Evolutionary conservation across 2,797 vertebrate genomes (phyloP).

Genomic region (Anolis apletophallus): DNA sequence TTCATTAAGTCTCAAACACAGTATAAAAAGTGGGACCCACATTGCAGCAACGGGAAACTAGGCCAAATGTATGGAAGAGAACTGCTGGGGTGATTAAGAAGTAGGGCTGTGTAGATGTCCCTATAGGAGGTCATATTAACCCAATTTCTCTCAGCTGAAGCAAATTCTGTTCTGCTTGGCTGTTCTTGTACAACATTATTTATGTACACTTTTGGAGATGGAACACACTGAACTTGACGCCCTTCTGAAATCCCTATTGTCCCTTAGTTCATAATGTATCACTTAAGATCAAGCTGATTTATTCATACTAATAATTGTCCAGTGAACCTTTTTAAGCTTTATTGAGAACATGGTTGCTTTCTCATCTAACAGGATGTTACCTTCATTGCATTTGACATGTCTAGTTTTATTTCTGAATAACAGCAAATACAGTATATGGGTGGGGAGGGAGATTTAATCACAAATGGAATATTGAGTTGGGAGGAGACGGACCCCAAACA

Average conservation of each 20-base stretch:
- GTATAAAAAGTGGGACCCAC: neutral
- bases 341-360: neutral
- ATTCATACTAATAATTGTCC: neutral
- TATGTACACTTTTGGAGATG: rapidly evolving
- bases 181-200: neutral
- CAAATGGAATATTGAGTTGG: neutral
- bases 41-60: neutral
- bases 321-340: slow-evolving; percentile 3
- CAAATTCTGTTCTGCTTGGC: slow-evolving; percentile 10
- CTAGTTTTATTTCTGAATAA: neutral
- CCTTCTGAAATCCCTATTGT: neutral
- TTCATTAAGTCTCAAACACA: neutral
- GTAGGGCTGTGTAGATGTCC: neutral
- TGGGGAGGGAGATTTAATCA: neutral
- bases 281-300: neutral
- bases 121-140: slow-evolving; percentile 13
- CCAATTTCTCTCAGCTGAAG: neutral
- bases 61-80: neutral
- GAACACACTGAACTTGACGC: neutral
- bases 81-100: neutral
- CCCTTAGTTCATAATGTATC: neutral
- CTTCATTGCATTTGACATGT: neutral
- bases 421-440: neutral
- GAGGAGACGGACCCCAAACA: neutral
- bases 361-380: too few relatives aligned